These are phyloP conservation scores for Halcyon malimbica DNA, from an alignment of 2,113 vertebrate species.

Conservation along the genomic window DNA sequence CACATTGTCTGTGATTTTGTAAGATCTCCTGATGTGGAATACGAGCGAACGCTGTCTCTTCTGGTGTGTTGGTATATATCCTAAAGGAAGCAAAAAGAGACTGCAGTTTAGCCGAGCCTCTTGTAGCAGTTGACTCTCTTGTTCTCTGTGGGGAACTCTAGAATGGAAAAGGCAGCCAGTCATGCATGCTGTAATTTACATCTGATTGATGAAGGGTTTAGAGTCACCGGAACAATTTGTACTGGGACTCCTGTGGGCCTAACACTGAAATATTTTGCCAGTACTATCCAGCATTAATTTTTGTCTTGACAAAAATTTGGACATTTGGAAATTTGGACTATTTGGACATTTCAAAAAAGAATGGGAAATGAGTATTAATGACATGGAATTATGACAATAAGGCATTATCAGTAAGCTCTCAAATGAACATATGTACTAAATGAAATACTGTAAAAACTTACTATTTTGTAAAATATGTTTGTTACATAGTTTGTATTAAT, in stretches of 20 bases:
- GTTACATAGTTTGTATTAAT: not conserved
- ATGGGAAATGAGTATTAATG: not conserved
- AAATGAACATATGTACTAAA: not conserved
- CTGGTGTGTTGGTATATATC: slow-evolving; percentile 11
- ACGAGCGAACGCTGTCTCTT: slow-evolving; percentile 20
- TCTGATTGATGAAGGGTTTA: slow-evolving; percentile 81
- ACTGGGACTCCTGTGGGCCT: slow-evolving; percentile 69
- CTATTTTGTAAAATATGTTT: not conserved
- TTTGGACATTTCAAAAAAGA: not conserved
- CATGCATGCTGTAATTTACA: slow-evolving; percentile 78
- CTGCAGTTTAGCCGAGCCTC: slow-evolving; percentile 57
- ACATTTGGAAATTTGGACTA: no score
- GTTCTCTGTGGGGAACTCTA: slow-evolving; percentile 67
- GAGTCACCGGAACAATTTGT: slow-evolving; percentile 79
- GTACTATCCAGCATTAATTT: slow-evolving; percentile 68
- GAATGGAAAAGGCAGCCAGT: slow-evolving; percentile 74
- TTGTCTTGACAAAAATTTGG: slow-evolving; percentile 32
- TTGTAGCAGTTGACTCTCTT: slow-evolving; percentile 63
- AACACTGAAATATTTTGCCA: slow-evolving; percentile 70
- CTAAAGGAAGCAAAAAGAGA: slow-evolving; percentile 28
- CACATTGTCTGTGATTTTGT: slow-evolving; percentile 12
- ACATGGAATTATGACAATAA: not conserved
- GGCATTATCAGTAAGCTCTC: not conserved
- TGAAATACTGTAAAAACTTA: not conserved
- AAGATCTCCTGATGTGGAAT: slow-evolving; percentile 13